These are phyloP conservation scores for Notocelia uddmanniana DNA, from an alignment of 2,888 invertebrate species.

Conservation along the genomic window DNA sequence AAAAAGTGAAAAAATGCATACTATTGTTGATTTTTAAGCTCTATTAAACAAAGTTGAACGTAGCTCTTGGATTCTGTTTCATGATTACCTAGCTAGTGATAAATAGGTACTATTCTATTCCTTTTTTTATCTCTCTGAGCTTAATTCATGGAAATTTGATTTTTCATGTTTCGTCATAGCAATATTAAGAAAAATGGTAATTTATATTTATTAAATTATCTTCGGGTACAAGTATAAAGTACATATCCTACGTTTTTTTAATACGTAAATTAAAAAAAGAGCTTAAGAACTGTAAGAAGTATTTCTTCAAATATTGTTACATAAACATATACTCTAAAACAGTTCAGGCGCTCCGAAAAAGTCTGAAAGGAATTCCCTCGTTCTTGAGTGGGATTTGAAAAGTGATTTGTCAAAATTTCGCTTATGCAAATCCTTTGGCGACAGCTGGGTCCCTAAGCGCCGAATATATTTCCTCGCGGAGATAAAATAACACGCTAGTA, in stretches of 20 bases:
- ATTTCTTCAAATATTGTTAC: background rate
- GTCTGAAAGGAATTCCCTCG: constrained; percentile 27
- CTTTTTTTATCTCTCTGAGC: background rate
- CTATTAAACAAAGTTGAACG: background rate
- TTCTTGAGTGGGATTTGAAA: constrained; percentile 45
- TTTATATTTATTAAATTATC: too few relatives aligned
- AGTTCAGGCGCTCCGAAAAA: constrained; percentile 23
- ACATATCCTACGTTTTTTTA: too few relatives aligned
- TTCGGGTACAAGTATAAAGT: too few relatives aligned
- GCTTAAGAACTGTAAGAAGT: too few relatives aligned
- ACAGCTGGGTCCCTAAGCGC: constrained; percentile 41
- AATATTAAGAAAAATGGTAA: too few relatives aligned
- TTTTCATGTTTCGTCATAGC: background rate
- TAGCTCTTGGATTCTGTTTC: background rate
- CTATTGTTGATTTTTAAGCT: background rate
- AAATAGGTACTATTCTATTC: too few relatives aligned
- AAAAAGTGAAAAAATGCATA: too few relatives aligned
- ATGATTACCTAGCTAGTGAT: too few relatives aligned
- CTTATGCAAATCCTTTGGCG: constrained; percentile 45
- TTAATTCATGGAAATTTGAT: background rate
- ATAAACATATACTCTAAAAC: background rate
- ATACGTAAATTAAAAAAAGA: too few relatives aligned
- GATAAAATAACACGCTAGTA: constrained; percentile 31
- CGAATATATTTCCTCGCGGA: constrained; percentile 42
- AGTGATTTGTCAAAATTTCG: constrained; percentile 47